Conservation (phyloP, 2,113 vertebrate genomes). For the Numida meleagris region DNA sequence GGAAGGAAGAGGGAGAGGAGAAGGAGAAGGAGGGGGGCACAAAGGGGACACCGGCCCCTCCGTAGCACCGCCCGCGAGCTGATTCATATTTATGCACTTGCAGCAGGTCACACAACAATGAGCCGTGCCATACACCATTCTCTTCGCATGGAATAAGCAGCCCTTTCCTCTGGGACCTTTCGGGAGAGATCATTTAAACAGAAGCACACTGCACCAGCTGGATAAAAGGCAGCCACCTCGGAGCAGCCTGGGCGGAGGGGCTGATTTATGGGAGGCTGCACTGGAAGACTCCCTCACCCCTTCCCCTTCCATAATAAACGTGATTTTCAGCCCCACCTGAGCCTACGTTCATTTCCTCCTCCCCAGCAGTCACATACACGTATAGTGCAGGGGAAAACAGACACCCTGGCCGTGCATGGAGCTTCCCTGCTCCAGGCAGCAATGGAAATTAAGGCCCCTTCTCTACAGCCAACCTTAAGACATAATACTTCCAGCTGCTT, state of each 20-base stretch:
- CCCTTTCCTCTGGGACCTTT: conserved; percentile 63
- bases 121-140: conserved; percentile 43
- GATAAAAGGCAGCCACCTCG: conserved; percentile 53
- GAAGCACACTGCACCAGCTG: conserved; percentile 50
- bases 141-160: conserved; percentile 52
- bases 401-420: not conserved
- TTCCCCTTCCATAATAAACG: conserved; percentile 43
- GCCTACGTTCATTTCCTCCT: conserved; percentile 23
- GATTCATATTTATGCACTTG: conserved; percentile 65
- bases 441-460: not conserved
- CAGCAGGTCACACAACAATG: conserved; percentile 61
- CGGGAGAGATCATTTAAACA: conserved; percentile 66
- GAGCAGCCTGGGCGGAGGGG: conserved; percentile 10
- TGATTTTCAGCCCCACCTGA: conserved; percentile 62
- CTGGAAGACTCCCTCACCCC: conserved; percentile 10
- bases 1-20: conserved; percentile 36
- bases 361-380: conserved; percentile 12
- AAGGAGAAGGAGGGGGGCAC: not conserved
- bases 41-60: conserved; percentile 45
- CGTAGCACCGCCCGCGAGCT: not conserved
- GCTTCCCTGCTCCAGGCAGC: not conserved
- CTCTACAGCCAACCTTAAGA: not conserved
- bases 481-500: not conserved
- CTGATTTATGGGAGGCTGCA: conserved; percentile 54
- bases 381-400: not conserved